These are phyloP conservation scores for Caretta caretta DNA, from an alignment of 2,113 vertebrate genomes.

Conservation along the genomic window DNA sequence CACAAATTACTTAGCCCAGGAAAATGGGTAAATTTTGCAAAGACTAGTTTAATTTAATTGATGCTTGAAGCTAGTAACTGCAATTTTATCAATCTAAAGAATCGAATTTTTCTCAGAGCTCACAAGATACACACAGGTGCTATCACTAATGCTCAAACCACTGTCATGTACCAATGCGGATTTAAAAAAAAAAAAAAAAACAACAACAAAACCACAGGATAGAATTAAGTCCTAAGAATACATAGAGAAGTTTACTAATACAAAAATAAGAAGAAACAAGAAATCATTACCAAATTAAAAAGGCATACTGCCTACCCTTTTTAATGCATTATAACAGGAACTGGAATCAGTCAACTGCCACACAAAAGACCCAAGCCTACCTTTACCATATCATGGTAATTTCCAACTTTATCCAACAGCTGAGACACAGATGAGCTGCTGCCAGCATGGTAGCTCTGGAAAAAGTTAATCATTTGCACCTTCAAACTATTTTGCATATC, in stretches of 20 bases:
- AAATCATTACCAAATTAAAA: neutral
- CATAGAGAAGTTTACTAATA: neutral
- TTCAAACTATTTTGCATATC: neutral
- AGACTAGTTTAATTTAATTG: neutral
- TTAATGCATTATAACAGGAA: neutral
- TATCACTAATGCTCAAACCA: neutral
- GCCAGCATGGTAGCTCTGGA: neutral
- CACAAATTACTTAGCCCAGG: neutral
- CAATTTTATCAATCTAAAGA: neutral
- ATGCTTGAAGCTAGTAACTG: neutral
- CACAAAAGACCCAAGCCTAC: neutral
- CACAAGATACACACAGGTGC: neutral
- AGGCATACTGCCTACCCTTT: neutral
- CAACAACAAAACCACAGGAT: neutral
- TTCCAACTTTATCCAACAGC: neutral
- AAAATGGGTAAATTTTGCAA: neutral
- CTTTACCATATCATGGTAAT: neutral
- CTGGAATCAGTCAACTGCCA: neutral
- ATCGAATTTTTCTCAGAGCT: neutral
- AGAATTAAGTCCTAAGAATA: neutral
- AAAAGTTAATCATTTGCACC: neutral
- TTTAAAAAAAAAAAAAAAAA: neutral
- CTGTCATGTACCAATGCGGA: neutral
- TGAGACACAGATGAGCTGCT: neutral
- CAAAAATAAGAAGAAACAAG: neutral